These are phyloP conservation scores for Psittacula echo DNA, from an alignment of 2,797 vertebrate species.

Conservation along the genomic window DNA sequence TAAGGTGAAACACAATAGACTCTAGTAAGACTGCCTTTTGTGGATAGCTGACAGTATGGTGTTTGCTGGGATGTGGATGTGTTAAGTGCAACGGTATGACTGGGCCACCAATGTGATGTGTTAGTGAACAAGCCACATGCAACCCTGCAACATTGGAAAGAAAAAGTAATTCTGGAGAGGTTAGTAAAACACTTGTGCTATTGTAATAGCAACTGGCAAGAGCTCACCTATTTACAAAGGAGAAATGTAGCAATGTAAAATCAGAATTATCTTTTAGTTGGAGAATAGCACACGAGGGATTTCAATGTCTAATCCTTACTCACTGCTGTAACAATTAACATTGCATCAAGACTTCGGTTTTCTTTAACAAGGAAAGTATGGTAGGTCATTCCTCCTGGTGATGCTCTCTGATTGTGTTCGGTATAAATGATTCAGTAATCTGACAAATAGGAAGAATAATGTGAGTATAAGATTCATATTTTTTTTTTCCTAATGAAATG, in stretches of 20 bases:
- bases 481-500: background rate
- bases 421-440: background rate
- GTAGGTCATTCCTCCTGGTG: constrained; percentile 1
- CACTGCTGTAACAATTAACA: constrained; percentile 12
- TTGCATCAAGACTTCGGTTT: background rate
- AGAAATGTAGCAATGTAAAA: background rate
- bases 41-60: background rate
- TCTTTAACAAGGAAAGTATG: background rate
- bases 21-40: background rate
- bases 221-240: background rate
- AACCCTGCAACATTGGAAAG: background rate
- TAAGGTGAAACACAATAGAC: background rate
- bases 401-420: background rate
- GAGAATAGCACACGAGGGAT: background rate
- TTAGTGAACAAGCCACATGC: background rate
- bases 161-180: background rate
- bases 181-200: background rate
- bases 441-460: background rate
- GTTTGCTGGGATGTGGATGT: background rate
- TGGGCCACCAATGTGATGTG: background rate
- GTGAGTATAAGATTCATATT: background rate
- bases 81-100: rapidly evolving
- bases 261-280: background rate
- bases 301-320: background rate
- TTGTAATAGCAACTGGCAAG: background rate